A percentile compares a stretch with the other conserved stretches of the same genome.
phyloP scores from a whole-genome alignment of 2,888 invertebrate species.

The Tenthredo scrophulariae region DNA sequence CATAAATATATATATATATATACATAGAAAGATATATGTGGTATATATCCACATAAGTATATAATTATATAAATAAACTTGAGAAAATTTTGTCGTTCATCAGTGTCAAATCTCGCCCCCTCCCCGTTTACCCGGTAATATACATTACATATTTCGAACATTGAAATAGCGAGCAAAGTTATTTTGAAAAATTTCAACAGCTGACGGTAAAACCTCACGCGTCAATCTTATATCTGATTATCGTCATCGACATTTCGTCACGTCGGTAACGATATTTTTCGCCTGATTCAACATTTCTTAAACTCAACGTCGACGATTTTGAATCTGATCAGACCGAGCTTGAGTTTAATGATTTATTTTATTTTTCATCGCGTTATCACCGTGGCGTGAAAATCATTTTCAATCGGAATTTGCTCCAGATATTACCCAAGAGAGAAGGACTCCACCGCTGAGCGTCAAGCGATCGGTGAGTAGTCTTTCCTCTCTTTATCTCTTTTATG shows the following conservation, averaged over 20 bases:
- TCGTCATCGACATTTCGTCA: not conserved
- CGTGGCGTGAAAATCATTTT: conserved; percentile 26
- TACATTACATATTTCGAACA: not conserved
- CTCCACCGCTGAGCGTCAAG: conserved; percentile 54
- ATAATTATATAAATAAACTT: not conserved
- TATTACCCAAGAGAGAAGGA: conserved; percentile 50
- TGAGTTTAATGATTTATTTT: not conserved
- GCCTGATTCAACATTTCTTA: not conserved
- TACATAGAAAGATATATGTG: too few relatives aligned
- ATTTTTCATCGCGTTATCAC: not conserved
- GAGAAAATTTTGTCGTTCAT: not conserved
- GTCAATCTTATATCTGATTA: not conserved
- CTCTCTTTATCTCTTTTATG: conserved; percentile 30
- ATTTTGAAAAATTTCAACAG: not conserved
- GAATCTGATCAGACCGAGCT: not conserved
- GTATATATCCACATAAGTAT: not conserved
- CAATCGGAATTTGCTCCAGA: conserved; percentile 9
- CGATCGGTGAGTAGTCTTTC: conserved; percentile 55
- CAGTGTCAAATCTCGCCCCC: not conserved
- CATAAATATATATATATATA: too few relatives aligned
- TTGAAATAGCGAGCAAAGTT: not conserved
- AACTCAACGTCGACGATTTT: not conserved
- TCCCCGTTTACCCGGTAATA: not conserved
- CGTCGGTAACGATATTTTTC: not conserved
- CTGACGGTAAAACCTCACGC: not conserved